These are phyloP conservation scores for Rhinoraja longicauda DNA, from an alignment of 2,797 vertebrate species.

Conservation along the genomic window DNA sequence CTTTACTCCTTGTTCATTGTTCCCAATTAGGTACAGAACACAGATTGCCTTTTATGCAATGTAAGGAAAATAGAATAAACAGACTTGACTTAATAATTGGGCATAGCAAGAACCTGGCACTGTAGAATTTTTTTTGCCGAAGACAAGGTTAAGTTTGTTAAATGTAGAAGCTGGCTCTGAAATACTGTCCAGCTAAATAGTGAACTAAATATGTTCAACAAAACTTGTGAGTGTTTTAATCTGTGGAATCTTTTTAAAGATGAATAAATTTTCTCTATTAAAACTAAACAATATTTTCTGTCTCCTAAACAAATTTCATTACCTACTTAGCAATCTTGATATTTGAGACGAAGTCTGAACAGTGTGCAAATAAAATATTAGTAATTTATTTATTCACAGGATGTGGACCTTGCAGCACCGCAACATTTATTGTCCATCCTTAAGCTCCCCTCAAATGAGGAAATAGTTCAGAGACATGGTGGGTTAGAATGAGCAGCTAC, in stretches of 20 bases:
- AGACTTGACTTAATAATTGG: not conserved
- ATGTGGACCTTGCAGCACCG: too few species aligned
- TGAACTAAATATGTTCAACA: not conserved
- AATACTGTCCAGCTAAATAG: not conserved
- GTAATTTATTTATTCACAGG: too few species aligned
- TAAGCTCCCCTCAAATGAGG: too few species aligned
- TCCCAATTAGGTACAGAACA: not conserved
- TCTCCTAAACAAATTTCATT: not conserved
- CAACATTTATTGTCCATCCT: too few species aligned
- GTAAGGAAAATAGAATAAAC: not conserved
- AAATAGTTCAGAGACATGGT: too few species aligned
- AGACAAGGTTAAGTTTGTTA: not conserved
- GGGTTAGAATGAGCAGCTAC: not conserved
- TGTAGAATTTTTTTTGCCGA: not conserved
- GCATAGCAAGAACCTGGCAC: not conserved
- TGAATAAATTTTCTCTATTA: not conserved
- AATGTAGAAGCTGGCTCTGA: not conserved
- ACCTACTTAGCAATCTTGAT: too few species aligned
- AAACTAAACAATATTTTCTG: not conserved
- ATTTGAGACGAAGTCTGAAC: not conserved
- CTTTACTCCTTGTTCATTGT: not conserved
- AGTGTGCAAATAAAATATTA: not conserved
- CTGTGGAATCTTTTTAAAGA: slow-evolving; percentile 24
- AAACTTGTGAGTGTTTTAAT: not conserved
- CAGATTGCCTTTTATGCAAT: not conserved